A percentile compares a stretch with the other conserved stretches of the same genome.
phyloP scores from a whole-genome alignment of 37 sponge, comb jelly and placozoan genomes.

The Agelas oroides region DNA sequence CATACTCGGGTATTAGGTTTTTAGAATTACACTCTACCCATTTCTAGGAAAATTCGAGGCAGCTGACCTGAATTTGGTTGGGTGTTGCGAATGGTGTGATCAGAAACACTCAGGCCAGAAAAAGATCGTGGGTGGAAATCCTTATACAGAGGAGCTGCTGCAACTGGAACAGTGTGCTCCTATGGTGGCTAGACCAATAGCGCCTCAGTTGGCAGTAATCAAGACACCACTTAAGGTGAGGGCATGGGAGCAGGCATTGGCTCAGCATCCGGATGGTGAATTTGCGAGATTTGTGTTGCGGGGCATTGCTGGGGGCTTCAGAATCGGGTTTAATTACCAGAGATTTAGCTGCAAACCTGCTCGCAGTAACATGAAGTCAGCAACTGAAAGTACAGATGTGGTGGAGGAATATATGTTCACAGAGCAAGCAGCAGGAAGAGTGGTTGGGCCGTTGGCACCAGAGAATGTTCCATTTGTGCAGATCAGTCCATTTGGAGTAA shows the following conservation, averaged over 20 bases:
- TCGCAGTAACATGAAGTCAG: constrained; percentile 6
- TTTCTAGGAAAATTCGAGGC: no score
- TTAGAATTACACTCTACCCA: no score
- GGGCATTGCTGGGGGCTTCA: not conserved
- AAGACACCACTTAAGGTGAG: not conserved
- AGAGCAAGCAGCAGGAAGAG: not conserved
- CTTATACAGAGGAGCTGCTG: no score
- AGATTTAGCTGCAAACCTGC: not conserved
- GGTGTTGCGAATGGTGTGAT: no score
- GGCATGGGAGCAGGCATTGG: not conserved
- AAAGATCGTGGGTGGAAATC: no score
- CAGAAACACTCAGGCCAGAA: no score
- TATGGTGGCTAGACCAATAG: no score
- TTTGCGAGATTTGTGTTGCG: not conserved
- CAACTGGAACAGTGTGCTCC: no score
- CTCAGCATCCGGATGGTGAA: not conserved
- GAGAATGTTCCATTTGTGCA: no score
- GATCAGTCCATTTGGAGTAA: constrained; percentile 15
- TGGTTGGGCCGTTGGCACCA: not conserved
- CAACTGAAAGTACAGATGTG: not conserved
- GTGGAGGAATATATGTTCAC: not conserved
- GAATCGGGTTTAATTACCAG: not conserved
- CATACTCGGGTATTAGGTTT: no score
- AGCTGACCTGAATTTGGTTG: no score
- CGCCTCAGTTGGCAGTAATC: not conserved